These are phyloP conservation scores for Sinhomidia bicolor DNA, from an alignment of 2,888 invertebrate species.

Conservation along the genomic window DNA sequence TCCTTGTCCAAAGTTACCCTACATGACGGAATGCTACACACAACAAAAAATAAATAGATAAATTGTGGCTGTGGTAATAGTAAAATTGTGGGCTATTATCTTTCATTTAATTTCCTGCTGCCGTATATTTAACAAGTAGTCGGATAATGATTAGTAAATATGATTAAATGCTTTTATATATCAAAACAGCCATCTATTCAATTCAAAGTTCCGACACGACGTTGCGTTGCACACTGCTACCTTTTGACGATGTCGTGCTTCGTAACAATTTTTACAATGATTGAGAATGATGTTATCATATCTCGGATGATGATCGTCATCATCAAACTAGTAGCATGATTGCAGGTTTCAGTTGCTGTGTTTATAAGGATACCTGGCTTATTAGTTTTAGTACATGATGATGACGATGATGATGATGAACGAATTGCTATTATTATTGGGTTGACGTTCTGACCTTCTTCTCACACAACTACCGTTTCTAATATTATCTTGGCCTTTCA, in stretches of 20 bases:
- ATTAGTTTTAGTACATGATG: not conserved
- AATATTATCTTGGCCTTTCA: not conserved
- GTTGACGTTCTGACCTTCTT: not conserved
- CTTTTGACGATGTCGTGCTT: not conserved
- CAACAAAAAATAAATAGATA: not conserved
- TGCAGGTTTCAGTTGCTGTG: not conserved
- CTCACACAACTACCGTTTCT: slow-evolving; percentile 38
- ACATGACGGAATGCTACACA: too few species aligned
- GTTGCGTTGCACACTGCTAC: not conserved
- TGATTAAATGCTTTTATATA: not conserved
- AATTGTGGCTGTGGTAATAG: not conserved
- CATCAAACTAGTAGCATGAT: not conserved
- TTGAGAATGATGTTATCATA: not conserved
- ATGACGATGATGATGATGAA: too few species aligned
- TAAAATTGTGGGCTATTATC: not conserved
- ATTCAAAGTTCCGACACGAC: too few species aligned
- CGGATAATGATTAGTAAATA: not conserved
- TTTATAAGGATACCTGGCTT: not conserved
- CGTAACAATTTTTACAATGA: not conserved
- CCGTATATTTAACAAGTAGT: not conserved
- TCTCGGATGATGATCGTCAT: not conserved
- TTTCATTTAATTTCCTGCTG: not conserved
- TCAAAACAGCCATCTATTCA: not conserved
- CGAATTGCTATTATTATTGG: not conserved
- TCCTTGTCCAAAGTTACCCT: too few species aligned